Evolutionary conservation across 2,113 vertebrate genomes (phyloP).

Genomic region (Trogon surrucura): DNA sequence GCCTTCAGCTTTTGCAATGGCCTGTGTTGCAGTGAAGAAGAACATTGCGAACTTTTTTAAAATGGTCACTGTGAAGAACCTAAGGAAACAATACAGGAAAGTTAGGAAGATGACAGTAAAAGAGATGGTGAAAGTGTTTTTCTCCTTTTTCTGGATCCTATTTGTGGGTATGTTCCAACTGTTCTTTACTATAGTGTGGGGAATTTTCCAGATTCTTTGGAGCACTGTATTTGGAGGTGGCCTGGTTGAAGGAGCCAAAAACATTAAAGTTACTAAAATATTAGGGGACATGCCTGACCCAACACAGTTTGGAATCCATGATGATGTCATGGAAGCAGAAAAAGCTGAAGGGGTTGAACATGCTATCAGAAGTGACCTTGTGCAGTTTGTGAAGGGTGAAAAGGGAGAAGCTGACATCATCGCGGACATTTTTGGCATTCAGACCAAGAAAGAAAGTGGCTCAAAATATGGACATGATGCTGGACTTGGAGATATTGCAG

Average conservation of each 20-base stretch:
- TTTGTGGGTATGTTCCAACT: constrained; percentile 86
- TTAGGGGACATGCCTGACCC: constrained; percentile 98
- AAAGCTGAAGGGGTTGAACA: constrained; percentile 84
- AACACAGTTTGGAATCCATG: constrained; percentile 97
- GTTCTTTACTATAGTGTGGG: constrained; percentile 86
- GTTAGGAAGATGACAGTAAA: constrained; percentile 90
- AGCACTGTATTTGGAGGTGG: constrained; percentile 95
- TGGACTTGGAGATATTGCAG: constrained; percentile 92
- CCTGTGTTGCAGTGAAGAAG: constrained; percentile 86
- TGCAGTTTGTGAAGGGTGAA: constrained; percentile 85
- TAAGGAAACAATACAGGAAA: constrained; percentile 86
- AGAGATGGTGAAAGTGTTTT: constrained; percentile 89
- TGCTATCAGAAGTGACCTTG: constrained; percentile 78
- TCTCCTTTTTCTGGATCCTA: constrained; percentile 92
- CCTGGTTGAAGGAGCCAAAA: constrained; percentile 95
- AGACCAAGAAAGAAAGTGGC: constrained; percentile 85
- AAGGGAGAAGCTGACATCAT: constrained; percentile 87
- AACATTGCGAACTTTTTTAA: constrained; percentile 82
- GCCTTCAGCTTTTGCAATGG: constrained; percentile 88
- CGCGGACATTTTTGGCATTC: constrained; percentile 88
- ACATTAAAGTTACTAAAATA: constrained; percentile 97
- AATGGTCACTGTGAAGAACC: constrained; percentile 86
- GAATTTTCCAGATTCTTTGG: constrained; percentile 94
- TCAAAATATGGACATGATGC: constrained; percentile 88
- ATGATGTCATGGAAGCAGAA: constrained; percentile 89